These are phyloP conservation scores for Protobothrops mucrosquamatus DNA, from an alignment of 2,113 vertebrate species.

Conservation along the genomic window DNA sequence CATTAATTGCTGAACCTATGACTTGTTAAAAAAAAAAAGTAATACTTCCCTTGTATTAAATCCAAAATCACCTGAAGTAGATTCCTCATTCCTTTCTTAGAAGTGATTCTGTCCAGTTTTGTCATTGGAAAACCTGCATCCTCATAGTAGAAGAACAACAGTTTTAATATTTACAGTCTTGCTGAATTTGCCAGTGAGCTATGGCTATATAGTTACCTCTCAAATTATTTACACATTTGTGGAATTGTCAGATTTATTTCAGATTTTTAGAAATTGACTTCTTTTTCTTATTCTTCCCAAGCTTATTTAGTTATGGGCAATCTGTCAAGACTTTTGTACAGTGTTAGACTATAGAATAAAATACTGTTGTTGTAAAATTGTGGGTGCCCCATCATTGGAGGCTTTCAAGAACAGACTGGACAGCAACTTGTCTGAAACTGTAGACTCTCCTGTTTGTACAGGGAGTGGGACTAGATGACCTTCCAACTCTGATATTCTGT, in stretches of 20 bases:
- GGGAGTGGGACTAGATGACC: too few relatives aligned
- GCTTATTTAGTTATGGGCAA: constrained; percentile 46
- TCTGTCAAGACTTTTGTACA: constrained; percentile 49
- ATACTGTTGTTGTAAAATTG: constrained; percentile 40
- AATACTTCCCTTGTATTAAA: not conserved
- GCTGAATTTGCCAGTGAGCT: not conserved
- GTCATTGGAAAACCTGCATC: not conserved
- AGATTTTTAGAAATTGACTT: not conserved
- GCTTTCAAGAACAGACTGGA: too few relatives aligned
- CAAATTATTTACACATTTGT: constrained; percentile 20
- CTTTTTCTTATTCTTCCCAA: constrained; percentile 36
- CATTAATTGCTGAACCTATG: not conserved
- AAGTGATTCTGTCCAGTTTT: not conserved
- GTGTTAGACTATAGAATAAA: constrained; percentile 47
- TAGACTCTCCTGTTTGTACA: too few relatives aligned
- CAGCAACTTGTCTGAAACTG: too few relatives aligned
- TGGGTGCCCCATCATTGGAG: too few relatives aligned
- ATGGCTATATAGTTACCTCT: constrained; percentile 11
- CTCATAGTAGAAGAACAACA: not conserved
- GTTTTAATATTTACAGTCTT: not conserved
- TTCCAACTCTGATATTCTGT: too few relatives aligned
- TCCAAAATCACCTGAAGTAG: not conserved
- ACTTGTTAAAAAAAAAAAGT: constrained; percentile 15
- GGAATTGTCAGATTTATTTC: constrained; percentile 5
- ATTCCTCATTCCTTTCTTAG: not conserved